A percentile compares a stretch with the other conserved stretches of the same genome.
Conservation (phyloP, 2,113 vertebrate species). For the Tympanuchus pallidicinctus region DNA sequence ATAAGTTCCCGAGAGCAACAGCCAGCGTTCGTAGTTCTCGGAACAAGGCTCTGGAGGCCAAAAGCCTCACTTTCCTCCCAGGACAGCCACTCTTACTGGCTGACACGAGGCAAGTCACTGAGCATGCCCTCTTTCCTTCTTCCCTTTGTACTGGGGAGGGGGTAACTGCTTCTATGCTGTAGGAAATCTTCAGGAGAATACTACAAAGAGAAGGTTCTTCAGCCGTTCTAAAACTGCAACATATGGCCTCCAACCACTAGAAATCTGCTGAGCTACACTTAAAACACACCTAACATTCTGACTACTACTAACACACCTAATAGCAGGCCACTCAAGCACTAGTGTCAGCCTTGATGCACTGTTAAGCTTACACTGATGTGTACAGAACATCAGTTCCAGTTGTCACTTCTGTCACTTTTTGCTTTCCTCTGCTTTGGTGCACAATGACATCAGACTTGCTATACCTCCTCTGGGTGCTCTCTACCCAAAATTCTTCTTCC, state of each 20-base stretch:
- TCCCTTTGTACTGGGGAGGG: conserved; percentile 20
- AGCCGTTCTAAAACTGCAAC: neutral
- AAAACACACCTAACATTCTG: conserved; percentile 14
- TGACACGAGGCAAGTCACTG: conserved; percentile 58
- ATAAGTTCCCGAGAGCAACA: conserved; percentile 44
- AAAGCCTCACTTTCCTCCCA: conserved; percentile 49
- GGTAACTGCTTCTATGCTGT: neutral
- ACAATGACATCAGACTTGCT: neutral
- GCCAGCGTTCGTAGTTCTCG: conserved; percentile 1
- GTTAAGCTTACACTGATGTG: neutral
- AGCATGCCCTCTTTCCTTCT: conserved; percentile 63
- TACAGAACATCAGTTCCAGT: neutral
- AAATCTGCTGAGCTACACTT: neutral
- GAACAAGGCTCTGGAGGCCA: conserved; percentile 56
- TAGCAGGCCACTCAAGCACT: neutral
- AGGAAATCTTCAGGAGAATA: neutral
- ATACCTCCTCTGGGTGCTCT: neutral
- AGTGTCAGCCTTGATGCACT: neutral
- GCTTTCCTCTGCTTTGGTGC: neutral
- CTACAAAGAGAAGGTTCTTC: neutral
- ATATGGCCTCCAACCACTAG: neutral
- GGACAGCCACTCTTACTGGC: neutral
- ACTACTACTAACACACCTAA: conserved; percentile 40
- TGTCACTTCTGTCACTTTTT: neutral
- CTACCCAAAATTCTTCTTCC: neutral